Evolutionary conservation across 2,113 vertebrate genomes (phyloP).

Genomic region (Morone chrysops): DNA sequence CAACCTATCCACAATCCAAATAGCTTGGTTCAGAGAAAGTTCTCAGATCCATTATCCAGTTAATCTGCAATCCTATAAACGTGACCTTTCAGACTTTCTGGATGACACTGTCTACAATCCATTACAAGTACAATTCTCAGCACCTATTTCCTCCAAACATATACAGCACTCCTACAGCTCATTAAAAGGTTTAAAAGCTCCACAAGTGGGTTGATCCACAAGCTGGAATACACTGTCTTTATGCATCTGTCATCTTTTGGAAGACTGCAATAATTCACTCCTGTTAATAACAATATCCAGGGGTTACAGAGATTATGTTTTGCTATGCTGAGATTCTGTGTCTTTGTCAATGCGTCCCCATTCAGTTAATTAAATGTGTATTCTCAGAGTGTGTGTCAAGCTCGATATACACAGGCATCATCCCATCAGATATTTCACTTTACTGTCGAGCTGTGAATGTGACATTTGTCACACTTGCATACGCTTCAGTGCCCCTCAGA

Average conservation of each 20-base stretch:
- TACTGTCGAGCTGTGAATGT: neutral
- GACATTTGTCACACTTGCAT: neutral
- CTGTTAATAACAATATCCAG: neutral
- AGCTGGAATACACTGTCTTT: neutral
- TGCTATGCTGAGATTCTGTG: neutral
- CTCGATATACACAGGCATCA: neutral
- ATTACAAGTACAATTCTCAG: neutral
- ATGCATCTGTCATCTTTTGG: neutral
- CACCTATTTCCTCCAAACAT: neutral
- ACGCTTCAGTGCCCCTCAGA: neutral
- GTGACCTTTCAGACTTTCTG: neutral
- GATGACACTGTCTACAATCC: neutral
- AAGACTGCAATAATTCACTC: no score
- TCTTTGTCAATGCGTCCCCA: slow-evolving; percentile 4
- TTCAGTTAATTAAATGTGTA: neutral
- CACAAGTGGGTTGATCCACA: neutral
- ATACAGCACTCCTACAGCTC: neutral
- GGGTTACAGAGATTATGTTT: neutral
- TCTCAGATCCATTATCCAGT: neutral
- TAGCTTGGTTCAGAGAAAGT: neutral
- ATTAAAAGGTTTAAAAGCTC: neutral
- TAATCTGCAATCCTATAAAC: neutral
- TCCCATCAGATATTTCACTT: neutral
- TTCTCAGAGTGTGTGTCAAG: neutral
- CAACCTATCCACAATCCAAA: slow-evolving; percentile 13